Evolutionary conservation across 2,888 invertebrate genomes (phyloP).

Genomic region (Sipunculus nudus): DNA sequence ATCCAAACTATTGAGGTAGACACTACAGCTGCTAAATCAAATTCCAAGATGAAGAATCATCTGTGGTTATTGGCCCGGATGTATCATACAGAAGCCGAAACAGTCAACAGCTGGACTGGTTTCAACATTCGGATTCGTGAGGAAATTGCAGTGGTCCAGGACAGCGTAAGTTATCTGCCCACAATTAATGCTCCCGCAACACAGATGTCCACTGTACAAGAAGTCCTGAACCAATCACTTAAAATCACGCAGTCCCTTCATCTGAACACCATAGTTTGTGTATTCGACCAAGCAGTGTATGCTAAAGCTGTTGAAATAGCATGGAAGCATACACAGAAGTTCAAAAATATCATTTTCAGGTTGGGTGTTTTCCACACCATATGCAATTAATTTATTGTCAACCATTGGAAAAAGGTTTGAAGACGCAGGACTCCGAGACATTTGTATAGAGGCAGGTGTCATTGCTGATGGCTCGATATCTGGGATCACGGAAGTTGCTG

Average conservation of each 20-base stretch:
- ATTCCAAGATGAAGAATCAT: too few species aligned
- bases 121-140: conserved; percentile 1
- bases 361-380: conserved; percentile 36
- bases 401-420: conserved; percentile 36
- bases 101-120: conserved; percentile 3
- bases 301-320: too few species aligned
- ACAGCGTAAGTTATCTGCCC: conserved; percentile 16
- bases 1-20: too few species aligned
- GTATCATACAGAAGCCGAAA: too few species aligned
- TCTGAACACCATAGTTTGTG: too few species aligned
- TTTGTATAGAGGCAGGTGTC: conserved; percentile 34
- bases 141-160: conserved; percentile 1
- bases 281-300: too few species aligned
- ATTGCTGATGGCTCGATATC: conserved; percentile 37
- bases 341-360: conserved; percentile 24
- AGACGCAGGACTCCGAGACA: conserved; percentile 34
- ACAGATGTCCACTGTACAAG: conserved; percentile 16
- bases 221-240: conserved; percentile 15
- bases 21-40: too few species aligned
- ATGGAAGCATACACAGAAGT: conserved; percentile 27
- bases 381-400: conserved; percentile 28
- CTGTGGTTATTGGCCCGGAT: too few species aligned
- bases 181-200: conserved; percentile 23
- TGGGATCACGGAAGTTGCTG: conserved; percentile 24
- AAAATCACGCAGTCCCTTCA: conserved; percentile 14